phyloP scores from a whole-genome alignment of 1,140 invertebrate species.

The Aphis gossypii region DNA sequence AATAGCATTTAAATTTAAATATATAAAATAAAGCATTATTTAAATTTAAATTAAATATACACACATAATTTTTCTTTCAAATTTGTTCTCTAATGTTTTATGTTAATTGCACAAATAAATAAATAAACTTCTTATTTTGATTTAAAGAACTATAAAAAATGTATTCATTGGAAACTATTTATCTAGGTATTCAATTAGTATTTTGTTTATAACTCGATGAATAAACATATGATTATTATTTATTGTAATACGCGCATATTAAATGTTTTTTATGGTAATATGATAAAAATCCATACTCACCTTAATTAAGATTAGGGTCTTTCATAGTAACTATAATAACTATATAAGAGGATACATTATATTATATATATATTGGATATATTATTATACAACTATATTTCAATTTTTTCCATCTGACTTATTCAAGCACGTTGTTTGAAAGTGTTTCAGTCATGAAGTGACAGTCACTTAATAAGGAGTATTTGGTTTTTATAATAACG shows the following conservation, averaged over 20 bases:
- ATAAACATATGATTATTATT: neutral
- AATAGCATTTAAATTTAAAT: neutral
- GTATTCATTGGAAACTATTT: neutral
- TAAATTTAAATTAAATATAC: neutral
- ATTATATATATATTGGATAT: neutral
- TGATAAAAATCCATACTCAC: neutral
- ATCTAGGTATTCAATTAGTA: neutral
- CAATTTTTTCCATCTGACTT: neutral
- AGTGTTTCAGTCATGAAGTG: neutral
- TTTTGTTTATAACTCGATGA: neutral
- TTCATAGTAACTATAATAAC: neutral
- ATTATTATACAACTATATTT: neutral
- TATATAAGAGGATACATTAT: neutral
- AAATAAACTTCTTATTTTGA: neutral
- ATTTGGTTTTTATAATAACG: slow-evolving; percentile 47
- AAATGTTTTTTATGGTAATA: neutral
- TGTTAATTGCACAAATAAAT: neutral
- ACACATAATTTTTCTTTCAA: neutral
- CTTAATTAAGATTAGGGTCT: neutral
- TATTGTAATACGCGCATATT: neutral
- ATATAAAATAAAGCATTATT: neutral
- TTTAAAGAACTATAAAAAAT: neutral
- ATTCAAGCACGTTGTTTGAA: neutral
- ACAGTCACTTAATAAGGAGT: slow-evolving; percentile 17
- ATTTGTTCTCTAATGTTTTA: neutral